Percentiles rank a stretch among this genome's conserved stretches.
Conservation (phyloP, 53 echinoderm and acorn worm species). For the Temnopleurus reevesii region DNA sequence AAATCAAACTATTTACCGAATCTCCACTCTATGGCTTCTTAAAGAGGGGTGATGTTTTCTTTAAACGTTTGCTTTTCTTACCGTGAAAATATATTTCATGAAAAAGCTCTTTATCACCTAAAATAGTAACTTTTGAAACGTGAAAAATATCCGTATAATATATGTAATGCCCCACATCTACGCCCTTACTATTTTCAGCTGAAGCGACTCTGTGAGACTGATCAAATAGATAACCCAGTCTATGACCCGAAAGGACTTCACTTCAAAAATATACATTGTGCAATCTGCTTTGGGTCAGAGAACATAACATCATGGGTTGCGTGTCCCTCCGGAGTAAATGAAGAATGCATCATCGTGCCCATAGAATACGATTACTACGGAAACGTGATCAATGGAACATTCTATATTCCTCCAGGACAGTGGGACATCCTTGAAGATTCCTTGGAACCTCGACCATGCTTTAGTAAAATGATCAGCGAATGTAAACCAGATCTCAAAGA, state of each 20-base stretch:
- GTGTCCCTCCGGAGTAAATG: not conserved
- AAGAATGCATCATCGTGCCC: not conserved
- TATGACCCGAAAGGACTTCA: slow-evolving; percentile 15
- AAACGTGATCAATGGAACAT: not conserved
- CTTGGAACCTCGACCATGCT: not conserved
- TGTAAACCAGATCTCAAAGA: not conserved
- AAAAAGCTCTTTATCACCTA: too few relatives aligned
- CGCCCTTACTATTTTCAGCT: too few relatives aligned
- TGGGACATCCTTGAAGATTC: not conserved
- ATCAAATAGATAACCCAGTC: not conserved
- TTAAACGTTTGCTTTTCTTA: too few relatives aligned
- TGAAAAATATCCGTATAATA: too few relatives aligned
- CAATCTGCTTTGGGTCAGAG: not conserved
- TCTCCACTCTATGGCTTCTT: too few relatives aligned
- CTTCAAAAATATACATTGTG: not conserved
- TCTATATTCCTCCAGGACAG: not conserved
- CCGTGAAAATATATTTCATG: too few relatives aligned
- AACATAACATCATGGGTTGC: not conserved
- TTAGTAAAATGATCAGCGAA: not conserved
- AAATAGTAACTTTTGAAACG: too few relatives aligned
- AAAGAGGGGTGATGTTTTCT: too few relatives aligned
- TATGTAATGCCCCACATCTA: too few relatives aligned
- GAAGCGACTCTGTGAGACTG: not conserved
- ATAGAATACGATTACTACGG: not conserved
- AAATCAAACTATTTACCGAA: too few relatives aligned